Evolutionary conservation across 2,888 invertebrate genomes (phyloP).

Genomic region (Himalopsyche anomala): DNA sequence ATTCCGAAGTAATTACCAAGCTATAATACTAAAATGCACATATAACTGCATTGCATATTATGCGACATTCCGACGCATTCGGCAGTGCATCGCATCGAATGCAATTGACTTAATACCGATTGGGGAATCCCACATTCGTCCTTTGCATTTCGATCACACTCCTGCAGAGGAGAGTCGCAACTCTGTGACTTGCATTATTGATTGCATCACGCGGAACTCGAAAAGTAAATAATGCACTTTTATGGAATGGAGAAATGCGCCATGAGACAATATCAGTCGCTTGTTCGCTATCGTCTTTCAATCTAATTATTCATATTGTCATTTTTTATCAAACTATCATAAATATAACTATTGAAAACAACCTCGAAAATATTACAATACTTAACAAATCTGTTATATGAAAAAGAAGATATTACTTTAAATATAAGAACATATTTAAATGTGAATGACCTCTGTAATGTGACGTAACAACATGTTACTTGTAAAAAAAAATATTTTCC

Average conservation of each 20-base stretch:
- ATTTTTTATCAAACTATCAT: too few relatives aligned
- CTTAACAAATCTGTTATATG: too few relatives aligned
- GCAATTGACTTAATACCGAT: constrained; percentile 42
- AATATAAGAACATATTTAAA: too few relatives aligned
- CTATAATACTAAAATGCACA: constrained; percentile 11
- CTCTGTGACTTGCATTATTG: constrained; percentile 26
- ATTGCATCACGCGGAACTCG: constrained; percentile 29
- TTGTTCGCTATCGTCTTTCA: too few relatives aligned
- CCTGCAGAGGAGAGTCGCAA: constrained; percentile 27
- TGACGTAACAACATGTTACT: too few relatives aligned
- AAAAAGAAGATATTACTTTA: too few relatives aligned
- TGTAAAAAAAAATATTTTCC: too few relatives aligned
- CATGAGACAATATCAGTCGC: not conserved
- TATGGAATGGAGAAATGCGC: constrained; percentile 32
- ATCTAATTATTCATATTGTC: too few relatives aligned
- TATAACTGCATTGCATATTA: constrained; percentile 31
- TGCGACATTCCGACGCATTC: constrained; percentile 43
- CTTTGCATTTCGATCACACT: constrained; percentile 41
- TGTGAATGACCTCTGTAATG: too few relatives aligned
- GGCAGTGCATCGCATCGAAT: constrained; percentile 38
- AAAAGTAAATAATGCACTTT: constrained; percentile 27
- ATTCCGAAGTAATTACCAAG: not conserved
- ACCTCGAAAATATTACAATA: too few relatives aligned
- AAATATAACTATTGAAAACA: too few relatives aligned
- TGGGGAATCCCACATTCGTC: constrained; percentile 37